phyloP scores from a whole-genome alignment of 2,797 vertebrate genomes.

The Cheirogaleus major region DNA sequence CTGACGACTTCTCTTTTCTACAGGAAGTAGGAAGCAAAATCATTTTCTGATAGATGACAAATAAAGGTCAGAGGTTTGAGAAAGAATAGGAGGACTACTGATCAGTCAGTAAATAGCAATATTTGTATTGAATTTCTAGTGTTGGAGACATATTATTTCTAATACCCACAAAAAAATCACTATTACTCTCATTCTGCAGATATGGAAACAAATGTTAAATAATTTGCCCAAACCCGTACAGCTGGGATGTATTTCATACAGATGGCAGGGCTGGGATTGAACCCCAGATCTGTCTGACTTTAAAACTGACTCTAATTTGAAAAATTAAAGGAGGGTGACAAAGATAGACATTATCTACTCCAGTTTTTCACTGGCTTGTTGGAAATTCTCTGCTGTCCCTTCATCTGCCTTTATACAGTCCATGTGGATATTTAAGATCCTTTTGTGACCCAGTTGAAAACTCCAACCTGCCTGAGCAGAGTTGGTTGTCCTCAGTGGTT shows the following conservation, averaged over 20 bases:
- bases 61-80: not conserved
- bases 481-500: constrained; percentile 35
- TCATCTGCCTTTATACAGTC: not conserved
- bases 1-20: not conserved
- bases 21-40: not conserved
- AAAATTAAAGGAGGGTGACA: not conserved
- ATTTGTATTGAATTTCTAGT: constrained; percentile 19
- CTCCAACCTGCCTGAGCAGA: constrained; percentile 26
- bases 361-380: not conserved
- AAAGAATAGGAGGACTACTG: not conserved
- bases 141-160: not conserved
- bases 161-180: not conserved
- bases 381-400: not conserved
- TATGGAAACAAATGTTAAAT: not conserved
- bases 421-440: not conserved
- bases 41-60: not conserved
- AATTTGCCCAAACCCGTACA: not conserved
- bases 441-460: constrained; percentile 59
- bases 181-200: not conserved
- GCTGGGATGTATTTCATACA: not conserved
- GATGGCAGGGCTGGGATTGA: not conserved
- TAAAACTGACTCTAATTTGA: constrained; percentile 3
- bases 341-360: constrained; percentile 4
- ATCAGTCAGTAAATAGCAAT: not conserved
- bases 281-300: not conserved